Evolutionary conservation across 2,113 vertebrate species (phyloP).

Genomic region (Empidonax traillii): DNA sequence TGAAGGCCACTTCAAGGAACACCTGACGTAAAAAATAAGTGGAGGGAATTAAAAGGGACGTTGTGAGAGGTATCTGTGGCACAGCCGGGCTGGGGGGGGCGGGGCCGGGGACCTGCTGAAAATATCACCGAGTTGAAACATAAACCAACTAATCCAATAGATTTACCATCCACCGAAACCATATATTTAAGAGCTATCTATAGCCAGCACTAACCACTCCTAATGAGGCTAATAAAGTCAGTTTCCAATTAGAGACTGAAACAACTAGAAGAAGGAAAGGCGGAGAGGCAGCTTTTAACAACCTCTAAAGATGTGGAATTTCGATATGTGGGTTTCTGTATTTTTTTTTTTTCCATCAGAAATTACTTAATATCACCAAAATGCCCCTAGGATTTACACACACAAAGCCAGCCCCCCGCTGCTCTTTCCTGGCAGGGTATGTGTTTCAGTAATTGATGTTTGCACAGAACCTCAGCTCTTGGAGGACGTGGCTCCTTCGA

Average conservation of each 20-base stretch:
- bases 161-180: constrained; percentile 39
- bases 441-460: neutral
- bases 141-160: constrained; percentile 37
- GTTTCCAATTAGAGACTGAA: constrained; percentile 66
- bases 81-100: neutral
- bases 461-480: constrained; percentile 2
- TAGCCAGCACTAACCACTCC: constrained; percentile 50
- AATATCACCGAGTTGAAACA: neutral
- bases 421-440: neutral
- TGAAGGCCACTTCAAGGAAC: constrained; percentile 83
- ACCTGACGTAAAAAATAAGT: constrained; percentile 41
- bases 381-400: neutral
- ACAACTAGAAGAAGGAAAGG: constrained; percentile 46
- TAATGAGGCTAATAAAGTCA: constrained; percentile 68
- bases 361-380: neutral
- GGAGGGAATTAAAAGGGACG: constrained; percentile 16
- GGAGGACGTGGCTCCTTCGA: neutral
- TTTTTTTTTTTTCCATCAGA: constrained; percentile 5
- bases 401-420: neutral
- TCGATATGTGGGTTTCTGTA: neutral
- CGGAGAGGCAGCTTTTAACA: constrained; percentile 54
- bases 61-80: neutral
- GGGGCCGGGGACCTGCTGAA: neutral
- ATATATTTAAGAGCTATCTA: constrained; percentile 54
- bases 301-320: constrained; percentile 6